Base-by-base conservation (phyloP, 1,140 invertebrate species). In the Drosophila asahinai region DNA sequence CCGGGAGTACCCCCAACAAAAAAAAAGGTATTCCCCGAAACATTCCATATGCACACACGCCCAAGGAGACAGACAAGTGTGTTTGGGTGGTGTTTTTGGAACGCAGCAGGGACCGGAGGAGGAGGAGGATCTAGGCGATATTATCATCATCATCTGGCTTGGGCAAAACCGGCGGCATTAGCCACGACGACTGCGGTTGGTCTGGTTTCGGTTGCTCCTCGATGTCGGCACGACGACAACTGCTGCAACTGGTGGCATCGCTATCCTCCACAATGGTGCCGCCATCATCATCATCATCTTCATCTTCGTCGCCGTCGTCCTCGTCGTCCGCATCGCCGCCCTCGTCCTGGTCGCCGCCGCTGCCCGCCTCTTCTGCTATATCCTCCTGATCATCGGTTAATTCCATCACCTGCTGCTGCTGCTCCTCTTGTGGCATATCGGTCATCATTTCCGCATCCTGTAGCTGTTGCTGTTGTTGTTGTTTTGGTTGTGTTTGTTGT, bases 191-290 rank as follows among this genome's bases (percentile, higher is more conserved):
- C n/a, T 72, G 49, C 12, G 57, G 49, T 22, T 59, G 42, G 1
- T 62, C 47, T 30, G 36, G 60, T 4, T 64, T 55, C 15, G 70
- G 65, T 8, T 77, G 64, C 3, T 89, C 81, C 17, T 89, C 84
- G 9, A 71, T 11, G 27, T 89, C 83, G 51, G 84, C 84, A 15
- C 84, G 86, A 4, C 64, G 58, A 60, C 84, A 89, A 60, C 84
- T 89, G 30, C 84, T 89, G 52, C 84, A 89, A 58, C 84, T 89
- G 51, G 84, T 89, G 51, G 84, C 84, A 89, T 89, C 84, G 70
- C 84, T 89, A 22, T 89, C 84, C 57, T 89, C 84, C 17, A 89
- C 86, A 14, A 89, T 89, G 42, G 80, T 84, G 11, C 58, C 83
- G 57, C 80, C 84, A n/a, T 82, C 79, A 25, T 82, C 81, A 4